These are phyloP conservation scores for Pantherophis vulpinus DNA, from an alignment of 2,797 vertebrate species.

Conservation along the genomic window DNA sequence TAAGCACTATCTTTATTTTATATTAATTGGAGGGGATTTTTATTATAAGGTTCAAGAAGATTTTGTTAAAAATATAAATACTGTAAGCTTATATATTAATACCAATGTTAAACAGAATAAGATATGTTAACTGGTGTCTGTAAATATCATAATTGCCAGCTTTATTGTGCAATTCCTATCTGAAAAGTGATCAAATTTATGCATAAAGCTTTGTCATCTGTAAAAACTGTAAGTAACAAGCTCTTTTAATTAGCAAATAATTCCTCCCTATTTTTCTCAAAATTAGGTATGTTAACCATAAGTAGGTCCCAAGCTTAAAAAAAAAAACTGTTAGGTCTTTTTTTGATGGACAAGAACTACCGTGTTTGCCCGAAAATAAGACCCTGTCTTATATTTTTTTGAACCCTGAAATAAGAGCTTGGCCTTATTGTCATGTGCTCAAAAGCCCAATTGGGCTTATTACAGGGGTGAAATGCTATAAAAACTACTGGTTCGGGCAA, in stretches of 20 bases:
- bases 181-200: not conserved
- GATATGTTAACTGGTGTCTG: not conserved
- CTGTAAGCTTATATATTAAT: not conserved
- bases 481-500: too few relatives aligned
- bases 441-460: too few relatives aligned
- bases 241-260: not conserved
- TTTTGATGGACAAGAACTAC: not conserved
- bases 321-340: not conserved
- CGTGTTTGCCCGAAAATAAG: too few relatives aligned
- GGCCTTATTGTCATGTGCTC: too few relatives aligned
- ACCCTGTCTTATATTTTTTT: too few relatives aligned
- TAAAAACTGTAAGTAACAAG: not conserved
- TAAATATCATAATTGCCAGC: not conserved
- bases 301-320: not conserved
- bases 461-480: too few relatives aligned
- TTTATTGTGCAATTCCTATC: not conserved
- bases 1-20: not conserved
- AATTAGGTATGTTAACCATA: not conserved
- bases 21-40: not conserved
- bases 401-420: too few relatives aligned
- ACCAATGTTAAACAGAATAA: not conserved
- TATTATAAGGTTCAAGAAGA: not conserved
- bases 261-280: not conserved
- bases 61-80: not conserved
- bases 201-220: not conserved